These are phyloP conservation scores for Parus major DNA, from an alignment of 2,113 vertebrate genomes.

Conservation along the genomic window DNA sequence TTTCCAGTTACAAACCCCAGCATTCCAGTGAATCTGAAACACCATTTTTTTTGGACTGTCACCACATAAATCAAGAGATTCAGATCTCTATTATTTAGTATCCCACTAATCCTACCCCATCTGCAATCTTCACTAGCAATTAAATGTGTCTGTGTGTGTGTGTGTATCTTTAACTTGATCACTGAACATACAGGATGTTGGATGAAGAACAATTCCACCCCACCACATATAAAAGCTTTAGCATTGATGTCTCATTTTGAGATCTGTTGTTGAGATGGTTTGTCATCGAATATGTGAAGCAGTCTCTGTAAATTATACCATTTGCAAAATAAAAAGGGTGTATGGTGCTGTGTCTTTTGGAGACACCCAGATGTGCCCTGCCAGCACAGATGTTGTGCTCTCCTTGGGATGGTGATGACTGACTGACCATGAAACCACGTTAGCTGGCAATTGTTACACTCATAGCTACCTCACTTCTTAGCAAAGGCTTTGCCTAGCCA, in stretches of 20 bases:
- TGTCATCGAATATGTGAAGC: not conserved
- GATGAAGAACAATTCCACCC: not conserved
- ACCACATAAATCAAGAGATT: not conserved
- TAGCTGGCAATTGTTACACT: accelerated
- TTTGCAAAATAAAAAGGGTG: not conserved
- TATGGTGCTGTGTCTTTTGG: not conserved
- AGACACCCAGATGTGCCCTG: not conserved
- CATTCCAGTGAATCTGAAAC: not conserved
- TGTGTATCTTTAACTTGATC: not conserved
- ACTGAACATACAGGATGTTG: not conserved
- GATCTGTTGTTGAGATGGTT: not conserved
- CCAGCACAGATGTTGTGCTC: not conserved
- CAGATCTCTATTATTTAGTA: not conserved
- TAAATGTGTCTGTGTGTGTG: not conserved
- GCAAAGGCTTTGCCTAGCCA: not conserved
- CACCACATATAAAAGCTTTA: not conserved
- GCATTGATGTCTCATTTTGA: not conserved
- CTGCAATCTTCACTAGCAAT: not conserved
- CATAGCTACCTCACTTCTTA: not conserved
- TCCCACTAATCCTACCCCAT: not conserved
- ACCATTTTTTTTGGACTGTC: not conserved
- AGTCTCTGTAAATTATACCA: not conserved
- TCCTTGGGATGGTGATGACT: not conserved
- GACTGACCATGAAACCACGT: not conserved
- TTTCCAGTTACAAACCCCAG: not conserved